phyloP scores from a whole-genome alignment of 1,140 invertebrate genomes.

The Vanessa tameamea region DNA sequence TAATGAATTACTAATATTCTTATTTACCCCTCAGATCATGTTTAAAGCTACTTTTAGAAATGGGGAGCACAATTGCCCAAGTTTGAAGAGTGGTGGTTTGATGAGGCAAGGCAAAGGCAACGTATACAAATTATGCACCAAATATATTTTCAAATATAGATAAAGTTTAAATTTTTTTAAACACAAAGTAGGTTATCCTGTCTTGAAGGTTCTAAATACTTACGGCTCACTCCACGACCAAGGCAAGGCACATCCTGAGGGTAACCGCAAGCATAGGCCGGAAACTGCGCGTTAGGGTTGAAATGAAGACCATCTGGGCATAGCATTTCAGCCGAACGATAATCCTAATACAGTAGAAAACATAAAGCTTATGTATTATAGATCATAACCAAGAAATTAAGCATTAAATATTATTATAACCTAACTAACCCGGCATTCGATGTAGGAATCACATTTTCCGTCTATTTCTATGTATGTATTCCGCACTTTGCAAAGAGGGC shows the following conservation, averaged over 20 bases:
- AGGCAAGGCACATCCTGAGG: conserved; percentile 89
- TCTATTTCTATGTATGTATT: conserved; percentile 79
- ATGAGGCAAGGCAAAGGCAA: not conserved
- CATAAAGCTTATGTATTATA: not conserved
- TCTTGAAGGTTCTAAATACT: conserved; percentile 58
- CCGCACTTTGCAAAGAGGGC: conserved; percentile 30
- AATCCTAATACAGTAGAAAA: conserved; percentile 42
- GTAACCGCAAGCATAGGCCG: conserved; percentile 89
- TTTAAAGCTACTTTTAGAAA: too few species aligned
- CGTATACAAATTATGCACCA: too few species aligned
- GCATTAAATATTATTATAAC: not conserved
- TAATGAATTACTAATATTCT: too few species aligned
- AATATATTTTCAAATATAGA: not conserved
- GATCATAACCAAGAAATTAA: not conserved
- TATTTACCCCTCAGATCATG: too few species aligned
- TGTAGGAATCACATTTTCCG: conserved; percentile 86
- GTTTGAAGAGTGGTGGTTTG: not conserved
- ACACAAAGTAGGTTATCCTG: too few species aligned
- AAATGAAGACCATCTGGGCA: conserved; percentile 92
- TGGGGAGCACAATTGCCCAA: too few species aligned
- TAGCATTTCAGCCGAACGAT: conserved; percentile 36
- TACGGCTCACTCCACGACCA: conserved; percentile 85
- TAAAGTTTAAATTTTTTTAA: conserved; percentile 1
- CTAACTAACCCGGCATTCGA: conserved; percentile 74
- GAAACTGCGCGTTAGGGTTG: conserved; percentile 84